phyloP scores from a whole-genome alignment of 1,140 invertebrate species.

The Polypedilum pembai region DNA sequence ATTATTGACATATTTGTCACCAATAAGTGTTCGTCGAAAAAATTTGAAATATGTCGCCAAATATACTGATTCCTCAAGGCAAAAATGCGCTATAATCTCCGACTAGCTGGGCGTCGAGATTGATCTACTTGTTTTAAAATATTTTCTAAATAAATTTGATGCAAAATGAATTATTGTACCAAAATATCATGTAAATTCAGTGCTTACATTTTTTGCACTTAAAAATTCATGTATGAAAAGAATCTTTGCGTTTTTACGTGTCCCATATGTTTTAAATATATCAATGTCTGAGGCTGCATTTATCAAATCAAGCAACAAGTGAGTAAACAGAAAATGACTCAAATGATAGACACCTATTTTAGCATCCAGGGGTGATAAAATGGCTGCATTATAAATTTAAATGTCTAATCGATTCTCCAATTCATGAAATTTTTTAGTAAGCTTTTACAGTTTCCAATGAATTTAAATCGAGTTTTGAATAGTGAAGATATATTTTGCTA shows the following conservation, averaged over 20 bases:
- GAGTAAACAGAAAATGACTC: conserved; percentile 51
- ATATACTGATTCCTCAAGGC: too few relatives aligned
- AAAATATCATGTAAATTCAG: too few relatives aligned
- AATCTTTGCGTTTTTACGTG: conserved; percentile 64
- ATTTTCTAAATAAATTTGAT: too few relatives aligned
- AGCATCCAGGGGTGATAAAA: conserved; percentile 40
- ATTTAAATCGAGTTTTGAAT: conserved; percentile 67
- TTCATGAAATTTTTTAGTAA: conserved; percentile 46
- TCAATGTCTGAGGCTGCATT: conserved; percentile 46
- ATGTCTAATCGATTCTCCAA: conserved; percentile 46
- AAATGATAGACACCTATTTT: conserved; percentile 51
- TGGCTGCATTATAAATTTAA: conserved; percentile 52
- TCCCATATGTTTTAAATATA: conserved; percentile 53
- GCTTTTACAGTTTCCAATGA: conserved; percentile 68
- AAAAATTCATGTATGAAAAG: conserved; percentile 60
- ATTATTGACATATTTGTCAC: too few relatives aligned
- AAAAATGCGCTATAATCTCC: too few relatives aligned
- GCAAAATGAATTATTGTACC: too few relatives aligned
- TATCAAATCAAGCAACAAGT: conserved; percentile 48
- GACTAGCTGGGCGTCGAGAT: too few relatives aligned
- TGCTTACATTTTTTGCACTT: too few relatives aligned
- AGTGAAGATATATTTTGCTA: too few relatives aligned
- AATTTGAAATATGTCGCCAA: too few relatives aligned
- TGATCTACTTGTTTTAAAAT: too few relatives aligned
- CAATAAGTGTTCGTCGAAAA: too few relatives aligned